Base-by-base conservation (phyloP, 1,140 invertebrate species). In the Diachasma alloeum region DNA sequence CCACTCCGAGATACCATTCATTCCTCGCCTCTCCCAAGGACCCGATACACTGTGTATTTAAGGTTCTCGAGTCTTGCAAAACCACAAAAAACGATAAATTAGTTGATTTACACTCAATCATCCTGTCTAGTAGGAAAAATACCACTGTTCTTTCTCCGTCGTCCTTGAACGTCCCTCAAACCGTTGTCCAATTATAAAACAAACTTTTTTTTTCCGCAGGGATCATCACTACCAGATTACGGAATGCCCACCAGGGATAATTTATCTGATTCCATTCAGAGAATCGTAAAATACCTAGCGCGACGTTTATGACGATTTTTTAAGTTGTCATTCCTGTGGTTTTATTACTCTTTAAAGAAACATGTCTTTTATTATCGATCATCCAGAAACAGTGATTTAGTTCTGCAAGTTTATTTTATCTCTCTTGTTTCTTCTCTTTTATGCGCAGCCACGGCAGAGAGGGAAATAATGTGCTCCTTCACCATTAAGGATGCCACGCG, bases 61-160 rank as follows among this genome's bases (percentile, higher is more conserved):
- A 63, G 9, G 9, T 13, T 42, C 39, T 42, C 59, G 17, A 59
- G 53, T 26, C 8, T 19, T 42, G 39, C 48, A 53, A 53, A 13
- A 53, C 48, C 17, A 19, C 13, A 63, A 88, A 88, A 87, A 88
- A 88, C 85, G 81, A 88, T 87, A 87, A 89, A 89, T 87, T 88
- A 85, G 83, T 87, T 88, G 87, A 88, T 88, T 88, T 86, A 86
- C 84, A 85, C 83, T 81, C 26, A 56, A 44, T 44, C 70, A 31
- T 31, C 69, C 53, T 59, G 72, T 72, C 59, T 63, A 63, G 63
- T 72, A 72, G 70, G 44, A 17, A 72, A 72, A 72, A 31, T 44
- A 46, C 44, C 70, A 53, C 1, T 48, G 42, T 19, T 44, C 42
- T 48, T 63, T 13, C 24, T 19, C 24, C 59, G 26, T 63, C 59